phyloP scores from a whole-genome alignment of 1,140 invertebrate species.

The Drosophila sechellia region DNA sequence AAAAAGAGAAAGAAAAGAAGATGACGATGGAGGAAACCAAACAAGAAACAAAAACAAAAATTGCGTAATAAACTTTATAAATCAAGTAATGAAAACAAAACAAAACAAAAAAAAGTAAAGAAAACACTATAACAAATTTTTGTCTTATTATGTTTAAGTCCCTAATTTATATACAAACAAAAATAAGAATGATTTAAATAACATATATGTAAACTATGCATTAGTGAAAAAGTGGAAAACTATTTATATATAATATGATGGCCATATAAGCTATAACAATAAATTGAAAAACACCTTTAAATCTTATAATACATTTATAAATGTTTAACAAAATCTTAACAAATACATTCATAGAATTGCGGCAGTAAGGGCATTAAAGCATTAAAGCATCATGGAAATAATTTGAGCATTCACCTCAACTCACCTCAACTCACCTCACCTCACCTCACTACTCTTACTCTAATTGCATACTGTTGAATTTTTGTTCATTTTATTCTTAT shows the following conservation, averaged over 20 bases:
- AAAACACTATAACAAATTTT: slow-evolving; percentile 76
- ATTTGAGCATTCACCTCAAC: slow-evolving; percentile 35
- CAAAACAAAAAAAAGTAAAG: slow-evolving; percentile 30
- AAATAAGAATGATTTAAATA: slow-evolving; percentile 81
- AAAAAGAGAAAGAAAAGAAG: slow-evolving; percentile 36
- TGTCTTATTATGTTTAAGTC: slow-evolving; percentile 80
- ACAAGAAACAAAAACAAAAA: slow-evolving; percentile 47
- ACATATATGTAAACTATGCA: slow-evolving; percentile 63
- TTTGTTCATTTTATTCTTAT: slow-evolving; percentile 47
- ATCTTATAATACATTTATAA: slow-evolving; percentile 75
- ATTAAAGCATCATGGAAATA: slow-evolving; percentile 45
- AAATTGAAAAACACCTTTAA: slow-evolving; percentile 76
- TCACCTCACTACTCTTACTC: slow-evolving; percentile 7
- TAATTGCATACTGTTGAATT: slow-evolving; percentile 20
- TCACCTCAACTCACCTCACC: no score
- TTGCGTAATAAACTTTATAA: slow-evolving; percentile 59
- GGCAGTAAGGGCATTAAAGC: slow-evolving; percentile 65
- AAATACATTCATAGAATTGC: slow-evolving; percentile 70
- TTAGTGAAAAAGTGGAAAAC: slow-evolving; percentile 73
- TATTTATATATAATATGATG: slow-evolving; percentile 79
- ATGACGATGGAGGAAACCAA: slow-evolving; percentile 16
- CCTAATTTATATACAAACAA: slow-evolving; percentile 80
- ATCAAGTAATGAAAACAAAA: slow-evolving; percentile 55
- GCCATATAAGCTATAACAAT: slow-evolving; percentile 81
- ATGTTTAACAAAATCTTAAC: slow-evolving; percentile 80